These are phyloP conservation scores for Gallinago stenura DNA, from an alignment of 2,797 vertebrate species.

Conservation along the genomic window DNA sequence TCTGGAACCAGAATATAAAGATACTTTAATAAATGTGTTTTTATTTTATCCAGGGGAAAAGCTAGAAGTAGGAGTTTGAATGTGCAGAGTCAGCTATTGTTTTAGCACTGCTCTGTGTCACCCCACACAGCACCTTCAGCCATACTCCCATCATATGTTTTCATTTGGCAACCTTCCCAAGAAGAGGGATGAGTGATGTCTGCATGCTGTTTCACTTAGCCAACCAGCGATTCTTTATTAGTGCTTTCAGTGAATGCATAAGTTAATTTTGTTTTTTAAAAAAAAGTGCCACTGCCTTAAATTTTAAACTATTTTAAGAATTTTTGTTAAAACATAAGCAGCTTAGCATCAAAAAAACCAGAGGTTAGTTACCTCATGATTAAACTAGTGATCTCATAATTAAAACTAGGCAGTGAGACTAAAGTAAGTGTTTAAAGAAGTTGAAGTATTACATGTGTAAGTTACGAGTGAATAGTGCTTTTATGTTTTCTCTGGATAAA, in stretches of 20 bases:
- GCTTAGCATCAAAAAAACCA: neutral
- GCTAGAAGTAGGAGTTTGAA: constrained; percentile 23
- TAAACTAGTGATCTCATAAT: neutral
- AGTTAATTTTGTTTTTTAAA: neutral
- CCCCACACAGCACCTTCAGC: constrained; percentile 63
- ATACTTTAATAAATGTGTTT: constrained; percentile 42
- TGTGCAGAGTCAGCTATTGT: constrained; percentile 68
- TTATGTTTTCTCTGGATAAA: neutral
- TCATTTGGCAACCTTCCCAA: constrained; percentile 58
- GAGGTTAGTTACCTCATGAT: neutral
- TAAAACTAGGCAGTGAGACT: neutral
- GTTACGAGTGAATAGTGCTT: neutral
- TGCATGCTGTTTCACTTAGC: constrained; percentile 63
- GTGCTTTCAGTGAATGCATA: constrained; percentile 27
- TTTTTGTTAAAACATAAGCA: neutral
- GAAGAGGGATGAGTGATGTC: constrained; percentile 49
- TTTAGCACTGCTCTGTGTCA: constrained; percentile 55
- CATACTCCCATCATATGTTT: constrained; percentile 48
- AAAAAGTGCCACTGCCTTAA: neutral
- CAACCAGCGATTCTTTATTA: neutral
- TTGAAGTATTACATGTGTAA: neutral
- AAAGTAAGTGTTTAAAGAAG: neutral
- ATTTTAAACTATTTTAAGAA: neutral
- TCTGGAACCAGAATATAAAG: constrained; percentile 56
- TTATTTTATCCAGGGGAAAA: constrained; percentile 42